Base-by-base conservation (phyloP, 2,888 invertebrate genomes). In the Bugula neritina region DNA sequence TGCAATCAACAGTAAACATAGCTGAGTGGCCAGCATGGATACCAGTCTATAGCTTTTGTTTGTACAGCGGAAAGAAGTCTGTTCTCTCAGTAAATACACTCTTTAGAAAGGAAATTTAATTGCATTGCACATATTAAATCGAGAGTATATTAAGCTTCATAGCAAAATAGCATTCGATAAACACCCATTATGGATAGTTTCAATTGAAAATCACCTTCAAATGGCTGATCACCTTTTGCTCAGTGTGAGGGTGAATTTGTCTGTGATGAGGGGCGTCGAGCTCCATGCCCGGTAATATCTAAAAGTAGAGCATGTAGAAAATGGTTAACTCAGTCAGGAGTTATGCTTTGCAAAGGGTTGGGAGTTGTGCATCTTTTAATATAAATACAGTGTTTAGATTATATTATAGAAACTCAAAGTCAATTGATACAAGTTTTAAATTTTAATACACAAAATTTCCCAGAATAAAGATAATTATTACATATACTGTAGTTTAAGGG, bases 151-250 rank as follows among this genome's bases (percentile, higher is more conserved):
- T n/a, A n/a, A n/a, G n/a, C n/a, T n/a, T n/a, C n/a, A n/a, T n/a
- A n/a, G n/a, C n/a, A n/a, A n/a, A n/a, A n/a, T n/a, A n/a, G n/a
- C n/a, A n/a, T n/a, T n/a, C n/a, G n/a, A n/a, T n/a, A n/a, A n/a
- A n/a, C n/a, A n/a, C n/a, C n/a, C n/a, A n/a, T n/a, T n/a, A n/a
- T n/a, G n/a, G n/a, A n/a, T n/a, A n/a, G n/a, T n/a, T n/a, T n/a
- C n/a, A n/a, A n/a, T n/a, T n/a, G n/a, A n/a, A n/a, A 43, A 5
- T 43, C 31, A 63, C 63, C 63, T 63, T 63, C 27, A 63, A 63
- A 63, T 63, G 63, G 63, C 63, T 63, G 63, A 63, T 63, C 1
- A 63, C 27, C 63, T 63, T 63, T 63, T 63, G 63, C n/a, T 63
- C 63, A 10, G 63, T 63, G 5, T 31, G 63, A 27, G 63, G 63